Evolutionary conservation across 2,113 vertebrate species (phyloP).

Genomic region (Myotis yumanensis): DNA sequence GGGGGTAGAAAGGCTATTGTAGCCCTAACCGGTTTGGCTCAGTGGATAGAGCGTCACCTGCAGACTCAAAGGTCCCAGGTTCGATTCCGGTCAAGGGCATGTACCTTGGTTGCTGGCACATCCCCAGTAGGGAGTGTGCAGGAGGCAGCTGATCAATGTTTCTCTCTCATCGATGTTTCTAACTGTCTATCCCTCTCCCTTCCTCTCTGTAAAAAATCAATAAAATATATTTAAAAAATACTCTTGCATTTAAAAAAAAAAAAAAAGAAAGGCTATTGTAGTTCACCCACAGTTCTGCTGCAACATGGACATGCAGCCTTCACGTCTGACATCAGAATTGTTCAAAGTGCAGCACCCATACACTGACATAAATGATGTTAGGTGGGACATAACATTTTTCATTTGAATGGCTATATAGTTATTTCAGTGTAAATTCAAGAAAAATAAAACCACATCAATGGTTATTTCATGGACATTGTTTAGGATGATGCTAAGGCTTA

Average conservation of each 20-base stretch:
- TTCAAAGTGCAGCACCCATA: neutral
- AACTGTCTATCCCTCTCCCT: no score
- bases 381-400: neutral
- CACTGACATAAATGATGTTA: neutral
- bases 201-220: no score
- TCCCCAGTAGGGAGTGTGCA: no score
- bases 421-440: neutral
- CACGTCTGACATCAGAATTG: neutral
- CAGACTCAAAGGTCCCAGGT: no score
- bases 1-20: neutral
- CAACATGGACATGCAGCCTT: neutral
- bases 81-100: no score
- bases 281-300: neutral
- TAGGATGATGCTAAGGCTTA: slow-evolving; percentile 34
- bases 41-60: no score
- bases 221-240: no score
- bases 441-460: slow-evolving; percentile 4
- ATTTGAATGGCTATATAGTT: slow-evolving; percentile 7
- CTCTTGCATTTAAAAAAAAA: no score
- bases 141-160: no score
- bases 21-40: neutral
- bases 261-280: neutral
- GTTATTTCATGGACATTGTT: neutral
- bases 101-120: no score
- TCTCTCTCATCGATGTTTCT: no score